Base-by-base conservation (phyloP, 64 coral and sea anemone species). In the Trachythela sp. region DNA sequence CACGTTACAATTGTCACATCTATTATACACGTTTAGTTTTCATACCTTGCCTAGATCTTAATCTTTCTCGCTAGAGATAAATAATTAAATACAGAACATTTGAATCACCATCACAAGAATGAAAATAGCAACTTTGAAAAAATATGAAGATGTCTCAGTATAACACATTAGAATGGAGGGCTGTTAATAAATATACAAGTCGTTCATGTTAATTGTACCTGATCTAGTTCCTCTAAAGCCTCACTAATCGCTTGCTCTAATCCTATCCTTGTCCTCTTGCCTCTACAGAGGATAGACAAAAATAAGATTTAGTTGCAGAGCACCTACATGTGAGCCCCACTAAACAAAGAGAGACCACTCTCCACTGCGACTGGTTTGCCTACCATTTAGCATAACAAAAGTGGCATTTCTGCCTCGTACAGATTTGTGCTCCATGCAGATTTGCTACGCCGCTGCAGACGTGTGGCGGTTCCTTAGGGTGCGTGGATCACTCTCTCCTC, bases 211-310 rank as follows among this genome's bases (percentile, higher is more conserved):
- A 24, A 33, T 33, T 33, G 48, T 90, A 99, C 96, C 86, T 92
- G 84, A 32, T 95, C 96, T 34, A 99, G 91, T 64, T 94, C 96
- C 33, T 99, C 93, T 41, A 99, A 31, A 50, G 96, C 96, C 70
- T 99, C 96, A 83, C 91, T 93, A 0, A 99, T 99, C 51, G 96
- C 96, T 49, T 99, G 93, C 32, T 99, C 96, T 33, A 99, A 85
- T 33, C 93, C 80, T 40, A 99, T 95, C 84, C 96, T 92, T 89
- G 93, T 89, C 56, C 94, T 99, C 77, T 91, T 99, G 24, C 93
- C 96, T 87, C 96, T 99, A 59, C 56, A 87, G 33, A 86, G 29
- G 31, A 34, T 11, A 87, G 8, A 52, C 85, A 87, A 87, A 64
- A 64, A 0, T 8, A 7, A n/a, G 26, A 64, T 64, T 20, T 22